Percentiles rank a stretch among this genome's conserved stretches.
phyloP scores from a whole-genome alignment of 2,797 vertebrate genomes.

The Typhlichthys subterraneus region DNA sequence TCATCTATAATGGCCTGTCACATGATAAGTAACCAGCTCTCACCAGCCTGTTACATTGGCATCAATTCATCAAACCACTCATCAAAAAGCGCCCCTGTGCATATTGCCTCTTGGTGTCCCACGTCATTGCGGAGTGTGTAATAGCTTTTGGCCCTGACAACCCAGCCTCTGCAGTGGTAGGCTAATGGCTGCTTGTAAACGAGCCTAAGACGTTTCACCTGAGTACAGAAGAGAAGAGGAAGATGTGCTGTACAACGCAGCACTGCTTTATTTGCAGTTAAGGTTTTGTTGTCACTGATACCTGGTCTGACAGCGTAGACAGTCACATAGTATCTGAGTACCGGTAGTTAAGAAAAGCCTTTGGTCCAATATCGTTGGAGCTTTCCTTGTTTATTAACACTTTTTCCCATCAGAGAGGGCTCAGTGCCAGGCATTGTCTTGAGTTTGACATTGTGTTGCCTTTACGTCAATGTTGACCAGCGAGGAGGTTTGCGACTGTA shows the following conservation, averaged over 20 bases:
- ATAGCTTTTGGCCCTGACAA: background rate
- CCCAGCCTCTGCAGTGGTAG: background rate
- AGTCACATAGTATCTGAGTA: slow-evolving; percentile 20
- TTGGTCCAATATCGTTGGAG: slow-evolving; percentile 11
- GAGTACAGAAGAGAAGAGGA: slow-evolving; percentile 36
- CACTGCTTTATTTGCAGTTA: slow-evolving; percentile 3
- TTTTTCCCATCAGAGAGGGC: slow-evolving; percentile 14
- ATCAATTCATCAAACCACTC: slow-evolving; percentile 8
- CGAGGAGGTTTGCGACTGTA: too few relatives aligned
- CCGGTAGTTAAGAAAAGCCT: background rate
- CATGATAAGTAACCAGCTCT: slow-evolving; percentile 1
- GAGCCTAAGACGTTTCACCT: background rate
- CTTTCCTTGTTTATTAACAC: slow-evolving; percentile 15
- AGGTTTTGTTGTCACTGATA: too few relatives aligned
- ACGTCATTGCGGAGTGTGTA: background rate
- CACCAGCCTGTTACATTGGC: slow-evolving; percentile 21
- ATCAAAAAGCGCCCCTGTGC: slow-evolving; percentile 1
- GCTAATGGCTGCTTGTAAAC: background rate
- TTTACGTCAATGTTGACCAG: background rate
- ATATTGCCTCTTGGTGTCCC: background rate
- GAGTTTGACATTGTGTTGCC: background rate
- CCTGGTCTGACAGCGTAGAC: background rate
- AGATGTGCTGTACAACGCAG: slow-evolving; percentile 3
- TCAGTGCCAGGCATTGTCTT: slow-evolving; percentile 29
- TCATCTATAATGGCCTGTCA: slow-evolving; percentile 29